Evolutionary conservation across 2,888 invertebrate genomes (phyloP), one percentile per base, ranked within the genome.

Genomic region (Fragum fragum): DNA sequence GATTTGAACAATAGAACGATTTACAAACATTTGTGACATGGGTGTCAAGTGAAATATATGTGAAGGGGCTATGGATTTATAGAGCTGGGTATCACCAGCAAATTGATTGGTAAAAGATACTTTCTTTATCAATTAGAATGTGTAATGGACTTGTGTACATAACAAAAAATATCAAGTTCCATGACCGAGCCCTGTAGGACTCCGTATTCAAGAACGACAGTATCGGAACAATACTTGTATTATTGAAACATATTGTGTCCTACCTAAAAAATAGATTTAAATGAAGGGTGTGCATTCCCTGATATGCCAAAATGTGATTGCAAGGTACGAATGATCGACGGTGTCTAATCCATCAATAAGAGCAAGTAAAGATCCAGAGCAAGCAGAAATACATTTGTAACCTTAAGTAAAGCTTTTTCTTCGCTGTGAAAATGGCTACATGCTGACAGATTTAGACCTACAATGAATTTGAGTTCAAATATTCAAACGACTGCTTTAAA

Each of bases 321-420:
- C 14, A 39, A 39, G 39, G 39, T 39, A 14, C 6, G 39, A 9
- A 39, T 39, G 39, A 14, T 39, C 39, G 14, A 39, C 39, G 39
- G 39, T 53, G 18, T 53, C 53, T 11, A 53, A 53, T 53, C 11
- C 21, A 21, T 7, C 21, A 18, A n/a, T 11, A 7, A 53, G 53
- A n/a, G 7, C 53, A 6, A 53, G 53, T 53, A n/a, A 21, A 18
- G 53, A 39, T 39, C 39, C 39, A 39, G 39, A 39, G 39, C 39
- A 14, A 39, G 39, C 39, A 39, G 14, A 14, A 39, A 9, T 9
- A 9, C 39, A 39, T 39, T 39, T 14, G 39, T 39, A 9, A 39
- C 39, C n/a, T n/a, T 53, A 53, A 53, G 53, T 53, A 53, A 21
- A 53, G 53, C 53, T 14, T 7, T 53, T 53, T 53, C 53, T 16